Base-by-base conservation (phyloP, 2,888 invertebrate species). In the Ischnus inquisitorius region DNA sequence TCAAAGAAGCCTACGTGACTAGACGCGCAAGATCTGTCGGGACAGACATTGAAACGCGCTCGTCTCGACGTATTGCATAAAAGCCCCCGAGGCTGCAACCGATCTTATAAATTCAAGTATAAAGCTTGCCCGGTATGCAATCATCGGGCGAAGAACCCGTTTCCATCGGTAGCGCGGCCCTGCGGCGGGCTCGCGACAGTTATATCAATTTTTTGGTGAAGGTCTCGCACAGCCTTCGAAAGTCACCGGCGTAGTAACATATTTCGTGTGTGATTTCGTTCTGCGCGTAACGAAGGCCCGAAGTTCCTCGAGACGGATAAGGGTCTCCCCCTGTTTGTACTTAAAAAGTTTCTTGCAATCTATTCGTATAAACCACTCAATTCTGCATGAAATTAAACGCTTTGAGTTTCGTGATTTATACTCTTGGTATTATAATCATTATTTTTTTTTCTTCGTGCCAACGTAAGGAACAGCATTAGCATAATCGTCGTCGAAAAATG, bases 151-250 rank as follows among this genome's bases (percentile, higher is more conserved):
- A 54, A 22, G 22, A 54, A 54, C 54, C 22, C 3, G 54, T 54
- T 54, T 54, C 22, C 19, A 54, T 54, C 54, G 22, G 22, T 12
- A 19, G 16, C 51, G 16, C 19, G 51, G 19, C 51, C 6, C 12
- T 22, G 10, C 54, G 2, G 19, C 22, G 10, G 4, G 19, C 14
- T 25, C 16, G 4, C 25, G 43, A 43, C 57, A 41, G 16, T 43
- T 72, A 46, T 72, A 72, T 72, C 43, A 43, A 46, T 22, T 54
- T 68, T 72, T 72, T 60, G 60, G 16, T 43, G 72, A 72, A 72
- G 60, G 60, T 57, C 57, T 60, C 3, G n/a, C 4, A 43, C 28
- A 48, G 34, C 51, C 34, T 46, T 71, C 22, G 54, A 57, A 10
- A 71, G 22, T 39, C n/a, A 34, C 34, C 4, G 34, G 34, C 34